Conservation (phyloP, 1,140 invertebrate genomes). For the Bombus pascuorum region DNA sequence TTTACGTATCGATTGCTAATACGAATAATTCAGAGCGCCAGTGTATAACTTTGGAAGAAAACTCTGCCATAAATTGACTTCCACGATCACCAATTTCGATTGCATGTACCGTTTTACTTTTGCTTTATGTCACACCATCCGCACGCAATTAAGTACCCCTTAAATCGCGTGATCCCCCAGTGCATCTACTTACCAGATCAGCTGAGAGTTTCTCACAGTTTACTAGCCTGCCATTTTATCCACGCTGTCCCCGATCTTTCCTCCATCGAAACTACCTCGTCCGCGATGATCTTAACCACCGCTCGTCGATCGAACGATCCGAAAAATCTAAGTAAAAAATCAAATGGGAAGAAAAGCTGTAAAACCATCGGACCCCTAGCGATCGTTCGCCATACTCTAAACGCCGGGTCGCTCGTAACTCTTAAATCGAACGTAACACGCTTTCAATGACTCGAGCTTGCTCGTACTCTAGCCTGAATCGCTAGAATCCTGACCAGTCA, state of each 20-base stretch:
- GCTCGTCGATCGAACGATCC: background rate
- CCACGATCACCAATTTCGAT: background rate
- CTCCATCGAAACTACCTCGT: background rate
- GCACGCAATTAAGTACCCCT: background rate
- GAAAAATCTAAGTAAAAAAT: background rate
- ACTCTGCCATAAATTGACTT: background rate
- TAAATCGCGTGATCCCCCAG: background rate
- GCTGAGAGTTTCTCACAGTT: constrained; percentile 27
- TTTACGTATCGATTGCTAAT: too few relatives aligned
- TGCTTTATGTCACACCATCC: background rate
- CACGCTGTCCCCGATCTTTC: background rate
- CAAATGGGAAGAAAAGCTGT: background rate
- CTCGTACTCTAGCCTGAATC: constrained; percentile 1
- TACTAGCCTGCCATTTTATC: background rate
- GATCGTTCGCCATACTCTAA: constrained; percentile 3
- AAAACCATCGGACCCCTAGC: background rate
- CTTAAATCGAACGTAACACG: constrained; percentile 42
- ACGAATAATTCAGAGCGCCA: too few relatives aligned
- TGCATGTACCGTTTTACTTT: background rate
- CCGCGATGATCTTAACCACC: background rate
- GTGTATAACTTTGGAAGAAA: background rate
- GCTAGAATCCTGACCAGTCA: constrained; percentile 66
- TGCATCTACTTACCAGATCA: constrained; percentile 22
- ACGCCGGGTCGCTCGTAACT: constrained; percentile 32
- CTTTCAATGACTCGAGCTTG: constrained; percentile 24